These are phyloP conservation scores for Diglossa cyanea DNA, from an alignment of 2,797 vertebrate species.

Conservation along the genomic window DNA sequence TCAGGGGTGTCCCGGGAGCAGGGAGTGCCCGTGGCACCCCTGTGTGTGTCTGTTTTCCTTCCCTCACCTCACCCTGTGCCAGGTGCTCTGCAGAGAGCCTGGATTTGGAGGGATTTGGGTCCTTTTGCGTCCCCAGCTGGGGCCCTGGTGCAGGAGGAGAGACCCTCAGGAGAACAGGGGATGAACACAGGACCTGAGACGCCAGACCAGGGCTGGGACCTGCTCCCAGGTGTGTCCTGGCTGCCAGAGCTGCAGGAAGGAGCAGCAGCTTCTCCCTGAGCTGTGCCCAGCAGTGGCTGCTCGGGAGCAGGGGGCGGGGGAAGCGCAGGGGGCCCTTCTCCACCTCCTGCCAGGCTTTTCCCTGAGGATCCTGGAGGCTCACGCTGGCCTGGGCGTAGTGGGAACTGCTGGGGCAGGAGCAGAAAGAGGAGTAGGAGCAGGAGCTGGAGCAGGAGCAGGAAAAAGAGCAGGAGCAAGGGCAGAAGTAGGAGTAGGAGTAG, in stretches of 20 bases:
- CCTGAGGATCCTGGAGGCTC: not conserved
- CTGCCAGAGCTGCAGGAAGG: not conserved
- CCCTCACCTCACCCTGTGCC: not conserved
- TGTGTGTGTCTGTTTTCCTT: not conserved
- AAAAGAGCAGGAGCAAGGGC: not conserved
- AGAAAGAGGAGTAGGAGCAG: not conserved
- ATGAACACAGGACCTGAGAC: accelerated
- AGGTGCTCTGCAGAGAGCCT: not conserved
- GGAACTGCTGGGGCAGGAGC: not conserved
- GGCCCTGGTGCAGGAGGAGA: not conserved
- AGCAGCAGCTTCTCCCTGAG: not conserved
- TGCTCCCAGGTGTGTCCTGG: not conserved
- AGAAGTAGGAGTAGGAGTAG: not conserved
- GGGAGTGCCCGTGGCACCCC: accelerated
- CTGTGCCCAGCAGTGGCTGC: not conserved
- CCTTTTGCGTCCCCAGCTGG: not conserved
- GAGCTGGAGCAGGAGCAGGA: not conserved
- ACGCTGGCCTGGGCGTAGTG: accelerated
- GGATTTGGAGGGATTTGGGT: not conserved
- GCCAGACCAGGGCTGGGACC: accelerated
- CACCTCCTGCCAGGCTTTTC: not conserved
- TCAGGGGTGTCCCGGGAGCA: not conserved
- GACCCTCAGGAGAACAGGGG: not conserved
- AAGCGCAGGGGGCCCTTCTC: not conserved
- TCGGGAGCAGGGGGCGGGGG: not conserved